Base-by-base conservation (phyloP, 2,113 vertebrate genomes). In the Neopipo cinnamomea region DNA sequence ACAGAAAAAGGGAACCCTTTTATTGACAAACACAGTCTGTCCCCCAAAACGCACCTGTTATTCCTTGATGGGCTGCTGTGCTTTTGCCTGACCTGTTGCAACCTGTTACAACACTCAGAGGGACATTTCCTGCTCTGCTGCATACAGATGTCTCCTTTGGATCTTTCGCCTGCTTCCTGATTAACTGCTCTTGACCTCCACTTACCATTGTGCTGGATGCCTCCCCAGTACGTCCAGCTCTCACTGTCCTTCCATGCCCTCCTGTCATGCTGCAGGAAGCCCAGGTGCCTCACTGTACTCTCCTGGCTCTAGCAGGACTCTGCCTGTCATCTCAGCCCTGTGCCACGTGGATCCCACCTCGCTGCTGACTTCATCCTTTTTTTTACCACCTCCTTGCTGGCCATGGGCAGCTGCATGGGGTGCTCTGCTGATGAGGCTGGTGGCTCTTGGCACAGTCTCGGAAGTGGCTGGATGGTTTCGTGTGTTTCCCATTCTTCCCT, bases 201-300 rank as follows among this genome's bases (percentile, higher is more conserved):
- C n/a, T 37, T 47, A 53, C 33, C 2, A 1, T 55, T 5, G 4
- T 35, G 9, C 31, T 21, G 47, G 44, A 41, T 46, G 24, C n/a
- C 13, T 62, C 19, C 2, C 22, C 3, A 3, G 16, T 6, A 10
- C 5, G 2, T 5, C n/a, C 50, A 5, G 31, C 14, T 0, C 52
- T 63, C 25, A 56, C 66, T 87, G 46, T 18, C 33, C 27, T 27
- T 11, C 56, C 4, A 1, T 28, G 65, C 33, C 49, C 20, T 65
- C 9, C 41, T 28, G 8, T 15, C 2, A 0, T 14, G 33, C 50
- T 6, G 1, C 3, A 3, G 68, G 55, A 39, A 70, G 50, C 47
- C 33, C 4, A 5, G 31, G 27, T 41, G 46, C 5, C 23, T 79
- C 12, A 0, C 0, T 0, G 7, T 12, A 31, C 44, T 78, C n/a